Conservation (phyloP, 37 sponge, comb jelly and placozoan species). For the Halisarca cf. caerulea region DNA sequence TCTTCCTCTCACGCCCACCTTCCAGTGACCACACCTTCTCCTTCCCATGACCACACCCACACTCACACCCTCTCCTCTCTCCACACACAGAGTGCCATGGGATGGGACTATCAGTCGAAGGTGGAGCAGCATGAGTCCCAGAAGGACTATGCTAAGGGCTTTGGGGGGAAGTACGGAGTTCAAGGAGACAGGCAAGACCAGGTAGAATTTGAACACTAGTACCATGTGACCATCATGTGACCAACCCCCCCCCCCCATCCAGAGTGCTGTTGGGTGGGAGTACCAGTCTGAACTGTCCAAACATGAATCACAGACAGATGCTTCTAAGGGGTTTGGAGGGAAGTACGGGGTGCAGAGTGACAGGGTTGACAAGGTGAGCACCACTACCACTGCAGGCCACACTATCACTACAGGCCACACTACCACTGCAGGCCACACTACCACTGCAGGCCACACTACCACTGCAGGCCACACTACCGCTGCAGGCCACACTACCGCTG, state of each 20-base stretch:
- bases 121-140: constrained; percentile 85
- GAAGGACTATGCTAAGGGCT: constrained; percentile 84
- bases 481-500: too few species aligned
- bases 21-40: background rate
- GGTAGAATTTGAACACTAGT: background rate
- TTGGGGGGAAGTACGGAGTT: constrained; percentile 92
- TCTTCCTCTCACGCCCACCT: too few species aligned
- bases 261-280: constrained; percentile 85
- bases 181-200: constrained; percentile 68
- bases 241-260: background rate
- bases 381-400: too few species aligned
- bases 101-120: constrained; percentile 80
- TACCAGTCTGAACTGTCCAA: constrained; percentile 55
- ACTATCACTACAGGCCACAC: too few species aligned
- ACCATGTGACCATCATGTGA: too few species aligned
- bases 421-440: too few species aligned
- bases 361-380: constrained; percentile 44
- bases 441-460: too few species aligned
- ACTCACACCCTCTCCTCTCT: background rate
- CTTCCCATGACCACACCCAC: background rate
- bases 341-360: constrained; percentile 85
- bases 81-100: constrained; percentile 41
- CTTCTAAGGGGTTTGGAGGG: constrained; percentile 89
- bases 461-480: too few species aligned
- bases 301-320: constrained; percentile 89